Conservation (phyloP, 2,888 invertebrate species). For the Formica aserva region DNA sequence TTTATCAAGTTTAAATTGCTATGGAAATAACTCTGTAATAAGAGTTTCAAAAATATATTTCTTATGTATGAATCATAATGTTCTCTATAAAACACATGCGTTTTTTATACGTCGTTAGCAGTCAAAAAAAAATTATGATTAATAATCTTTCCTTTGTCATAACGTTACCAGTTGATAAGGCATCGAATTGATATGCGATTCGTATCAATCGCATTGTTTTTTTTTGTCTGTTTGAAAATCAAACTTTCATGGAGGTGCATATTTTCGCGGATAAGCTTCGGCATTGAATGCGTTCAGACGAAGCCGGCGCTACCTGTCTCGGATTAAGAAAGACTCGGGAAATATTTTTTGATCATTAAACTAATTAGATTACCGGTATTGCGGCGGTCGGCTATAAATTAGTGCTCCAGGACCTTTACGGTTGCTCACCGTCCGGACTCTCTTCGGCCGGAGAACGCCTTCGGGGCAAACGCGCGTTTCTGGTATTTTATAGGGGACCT, state of each 20-base stretch:
- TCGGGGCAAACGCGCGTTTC: constrained; percentile 50
- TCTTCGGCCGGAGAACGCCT: constrained; percentile 62
- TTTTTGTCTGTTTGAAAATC: background rate
- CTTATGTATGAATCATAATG: background rate
- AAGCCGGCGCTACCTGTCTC: constrained; percentile 41
- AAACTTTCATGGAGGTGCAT: constrained; percentile 11
- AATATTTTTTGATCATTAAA: constrained; percentile 79
- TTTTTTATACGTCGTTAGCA: background rate
- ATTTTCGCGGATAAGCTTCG: constrained; percentile 36
- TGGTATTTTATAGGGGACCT: constrained; percentile 55
- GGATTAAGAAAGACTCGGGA: constrained; percentile 71
- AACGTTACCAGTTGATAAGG: background rate
- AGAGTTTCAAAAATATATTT: background rate
- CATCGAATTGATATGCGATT: background rate
- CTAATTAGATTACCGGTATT: constrained; percentile 78
- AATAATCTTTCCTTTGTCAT: background rate
- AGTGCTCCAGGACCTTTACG: constrained; percentile 76
- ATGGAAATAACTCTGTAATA: background rate
- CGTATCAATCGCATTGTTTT: background rate
- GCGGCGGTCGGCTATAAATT: constrained; percentile 76
- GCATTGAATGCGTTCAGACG: background rate
- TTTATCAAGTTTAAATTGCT: background rate
- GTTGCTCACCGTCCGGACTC: constrained; percentile 38
- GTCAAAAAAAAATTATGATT: background rate
- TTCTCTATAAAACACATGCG: background rate